phyloP scores from a whole-genome alignment of 2,797 vertebrate genomes.

The Sebastes variabilis region DNA sequence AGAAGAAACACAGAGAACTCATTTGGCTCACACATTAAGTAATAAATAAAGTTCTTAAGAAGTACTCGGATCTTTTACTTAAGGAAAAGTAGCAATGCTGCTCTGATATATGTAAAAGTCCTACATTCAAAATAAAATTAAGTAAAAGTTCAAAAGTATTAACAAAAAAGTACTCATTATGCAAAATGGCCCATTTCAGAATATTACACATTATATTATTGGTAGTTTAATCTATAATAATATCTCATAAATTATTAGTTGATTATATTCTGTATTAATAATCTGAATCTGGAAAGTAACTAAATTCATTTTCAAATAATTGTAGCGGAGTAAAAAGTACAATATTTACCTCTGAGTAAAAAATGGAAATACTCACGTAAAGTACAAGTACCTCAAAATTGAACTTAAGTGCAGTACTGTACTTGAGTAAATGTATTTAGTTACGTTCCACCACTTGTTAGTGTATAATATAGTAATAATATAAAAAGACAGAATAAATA shows the following conservation, averaged over 20 bases:
- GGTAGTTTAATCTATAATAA: neutral
- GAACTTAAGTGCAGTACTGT: neutral
- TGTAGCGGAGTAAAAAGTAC: neutral
- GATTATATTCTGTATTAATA: neutral
- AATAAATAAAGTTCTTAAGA: no score
- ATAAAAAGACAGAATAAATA: neutral
- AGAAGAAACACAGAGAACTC: neutral
- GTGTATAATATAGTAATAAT: no score
- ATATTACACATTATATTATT: neutral
- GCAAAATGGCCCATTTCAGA: neutral
- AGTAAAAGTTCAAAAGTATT: neutral
- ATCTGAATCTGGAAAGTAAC: neutral
- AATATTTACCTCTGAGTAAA: neutral
- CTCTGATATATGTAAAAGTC: no score
- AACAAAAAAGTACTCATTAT: neutral
- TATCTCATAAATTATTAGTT: neutral
- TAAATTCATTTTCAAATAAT: no score
- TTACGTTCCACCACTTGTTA: neutral
- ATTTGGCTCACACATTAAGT: neutral
- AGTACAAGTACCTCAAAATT: neutral
- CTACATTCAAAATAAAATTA: neutral
- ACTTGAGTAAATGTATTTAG: neutral
- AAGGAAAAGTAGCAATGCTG: no score
- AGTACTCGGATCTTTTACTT: no score
- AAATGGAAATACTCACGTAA: neutral